Conservation (phyloP, 2,797 vertebrate genomes). For the Rhyacichthys aspro region DNA sequence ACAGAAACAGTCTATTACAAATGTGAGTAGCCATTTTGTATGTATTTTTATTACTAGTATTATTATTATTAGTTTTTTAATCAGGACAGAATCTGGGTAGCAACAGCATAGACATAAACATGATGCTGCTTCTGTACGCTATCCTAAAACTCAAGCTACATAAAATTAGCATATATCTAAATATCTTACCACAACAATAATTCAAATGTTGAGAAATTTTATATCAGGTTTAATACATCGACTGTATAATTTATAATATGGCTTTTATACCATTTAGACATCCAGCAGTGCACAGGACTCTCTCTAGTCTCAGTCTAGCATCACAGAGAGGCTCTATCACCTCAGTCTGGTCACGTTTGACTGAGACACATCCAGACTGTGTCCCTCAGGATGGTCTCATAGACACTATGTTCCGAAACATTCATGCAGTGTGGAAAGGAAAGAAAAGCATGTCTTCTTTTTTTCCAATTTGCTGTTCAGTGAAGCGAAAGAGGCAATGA, state of each 20-base stretch:
- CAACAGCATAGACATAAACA: too few relatives aligned
- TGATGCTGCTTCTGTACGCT: too few relatives aligned
- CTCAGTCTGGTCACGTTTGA: conserved; percentile 76
- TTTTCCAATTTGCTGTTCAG: neutral
- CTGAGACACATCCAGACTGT: conserved; percentile 55
- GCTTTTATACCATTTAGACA: too few relatives aligned
- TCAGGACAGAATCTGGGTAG: too few relatives aligned
- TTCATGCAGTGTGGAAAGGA: neutral
- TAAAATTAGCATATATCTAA: too few relatives aligned
- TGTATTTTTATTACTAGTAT: too few relatives aligned
- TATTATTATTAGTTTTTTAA: too few relatives aligned
- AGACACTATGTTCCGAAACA: neutral
- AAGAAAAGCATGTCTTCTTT: neutral
- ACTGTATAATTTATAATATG: too few relatives aligned
- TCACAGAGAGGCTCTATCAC: conserved; percentile 36
- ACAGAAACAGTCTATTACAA: too few relatives aligned
- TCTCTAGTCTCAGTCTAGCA: conserved; percentile 1
- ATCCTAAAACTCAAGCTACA: too few relatives aligned
- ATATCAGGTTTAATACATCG: neutral
- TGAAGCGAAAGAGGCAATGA: conserved; percentile 23
- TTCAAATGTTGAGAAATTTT: too few relatives aligned
- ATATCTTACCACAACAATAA: neutral
- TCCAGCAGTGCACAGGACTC: neutral
- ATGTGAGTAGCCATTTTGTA: too few relatives aligned
- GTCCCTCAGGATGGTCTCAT: conserved; percentile 21